Evolutionary conservation across 2,797 vertebrate species (phyloP).

Genomic region (Sciaenops ocellatus): DNA sequence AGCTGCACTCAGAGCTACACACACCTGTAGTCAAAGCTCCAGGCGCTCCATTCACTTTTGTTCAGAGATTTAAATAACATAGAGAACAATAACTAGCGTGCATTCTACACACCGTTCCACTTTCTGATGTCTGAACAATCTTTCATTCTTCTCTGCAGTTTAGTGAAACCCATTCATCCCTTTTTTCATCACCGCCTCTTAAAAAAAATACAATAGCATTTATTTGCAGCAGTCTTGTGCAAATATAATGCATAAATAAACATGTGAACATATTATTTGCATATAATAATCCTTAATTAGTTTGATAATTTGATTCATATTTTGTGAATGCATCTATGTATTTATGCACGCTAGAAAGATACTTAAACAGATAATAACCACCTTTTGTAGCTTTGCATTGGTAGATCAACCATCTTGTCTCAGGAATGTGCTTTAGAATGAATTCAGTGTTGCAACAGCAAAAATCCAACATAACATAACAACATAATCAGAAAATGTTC

Average conservation of each 20-base stretch:
- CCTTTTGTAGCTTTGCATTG: constrained; percentile 19
- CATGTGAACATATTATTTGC: constrained; percentile 33
- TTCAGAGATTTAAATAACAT: constrained; percentile 82
- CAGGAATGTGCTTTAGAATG: background rate
- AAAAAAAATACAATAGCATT: constrained; percentile 40
- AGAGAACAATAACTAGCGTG: constrained; percentile 72
- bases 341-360: background rate
- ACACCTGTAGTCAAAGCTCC: constrained; percentile 79
- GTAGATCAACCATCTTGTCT: background rate
- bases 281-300: constrained; percentile 13
- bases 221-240: constrained; percentile 36
- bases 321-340: background rate
- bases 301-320: constrained; percentile 20
- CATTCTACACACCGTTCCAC: constrained; percentile 64
- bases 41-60: constrained; percentile 74
- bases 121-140: constrained; percentile 62
- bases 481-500: background rate
- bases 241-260: constrained; percentile 38
- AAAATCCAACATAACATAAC: background rate
- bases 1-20: constrained; percentile 64
- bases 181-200: constrained; percentile 49
- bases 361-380: constrained; percentile 24
- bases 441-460: background rate
- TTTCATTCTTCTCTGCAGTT: constrained; percentile 63
- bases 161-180: constrained; percentile 57